A percentile compares a stretch with the other conserved stretches of the same genome.
These are phyloP conservation scores for Ochropleura plecta DNA, from an alignment of 2,888 invertebrate genomes.

Conservation along the genomic window DNA sequence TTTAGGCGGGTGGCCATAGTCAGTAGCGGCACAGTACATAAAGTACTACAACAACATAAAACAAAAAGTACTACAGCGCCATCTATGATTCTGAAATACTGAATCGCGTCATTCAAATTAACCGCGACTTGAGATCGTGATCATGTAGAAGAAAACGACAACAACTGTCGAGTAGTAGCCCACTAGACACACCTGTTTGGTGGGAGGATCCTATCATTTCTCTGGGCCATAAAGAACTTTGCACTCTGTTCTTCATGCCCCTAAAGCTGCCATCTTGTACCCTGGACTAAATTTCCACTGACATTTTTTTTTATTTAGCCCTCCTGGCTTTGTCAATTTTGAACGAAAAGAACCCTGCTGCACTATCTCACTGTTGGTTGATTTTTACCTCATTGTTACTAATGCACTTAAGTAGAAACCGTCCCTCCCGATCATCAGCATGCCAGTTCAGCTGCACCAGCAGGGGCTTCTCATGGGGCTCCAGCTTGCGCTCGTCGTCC, in stretches of 20 bases:
- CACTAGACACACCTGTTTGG: neutral
- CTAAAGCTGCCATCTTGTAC: neutral
- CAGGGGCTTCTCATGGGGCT: conserved; percentile 98
- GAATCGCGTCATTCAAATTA: neutral
- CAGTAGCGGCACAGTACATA: neutral
- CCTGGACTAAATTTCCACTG: neutral
- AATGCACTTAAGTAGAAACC: conserved; percentile 97
- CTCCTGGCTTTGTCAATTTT: neutral
- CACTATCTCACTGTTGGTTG: neutral
- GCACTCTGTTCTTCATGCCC: neutral
- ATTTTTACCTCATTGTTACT: conserved; percentile 93
- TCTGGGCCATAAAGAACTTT: neutral
- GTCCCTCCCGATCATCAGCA: conserved; percentile 99
- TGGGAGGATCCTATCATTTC: neutral
- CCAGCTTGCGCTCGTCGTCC: conserved; percentile 96
- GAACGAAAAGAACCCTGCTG: neutral
- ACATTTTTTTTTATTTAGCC: neutral
- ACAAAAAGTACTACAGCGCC: neutral
- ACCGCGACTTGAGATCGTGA: neutral
- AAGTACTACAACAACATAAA: too few species aligned
- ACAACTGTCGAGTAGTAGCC: neutral
- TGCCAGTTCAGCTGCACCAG: conserved; percentile 99
- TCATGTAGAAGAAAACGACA: neutral
- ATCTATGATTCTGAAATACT: neutral
- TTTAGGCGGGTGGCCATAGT: neutral